Conservation (phyloP, 2,113 vertebrate genomes). For the Cyanocitta stelleri region DNA sequence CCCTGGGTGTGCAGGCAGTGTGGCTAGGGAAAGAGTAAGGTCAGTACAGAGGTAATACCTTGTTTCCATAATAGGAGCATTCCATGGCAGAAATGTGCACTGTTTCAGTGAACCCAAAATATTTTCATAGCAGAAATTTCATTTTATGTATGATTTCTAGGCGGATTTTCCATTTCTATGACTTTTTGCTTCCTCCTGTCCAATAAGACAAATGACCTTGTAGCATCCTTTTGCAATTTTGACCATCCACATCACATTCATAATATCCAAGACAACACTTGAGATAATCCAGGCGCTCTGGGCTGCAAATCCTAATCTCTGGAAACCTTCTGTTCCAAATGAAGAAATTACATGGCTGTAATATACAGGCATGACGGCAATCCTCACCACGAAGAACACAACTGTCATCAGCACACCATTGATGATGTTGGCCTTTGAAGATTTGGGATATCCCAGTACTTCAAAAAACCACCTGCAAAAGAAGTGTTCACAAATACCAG, state of each 20-base stretch:
- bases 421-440: conserved; percentile 86
- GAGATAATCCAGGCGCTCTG: conserved; percentile 87
- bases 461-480: conserved; percentile 98
- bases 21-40: conserved; percentile 18
- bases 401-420: conserved; percentile 93
- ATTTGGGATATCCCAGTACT: conserved; percentile 88
- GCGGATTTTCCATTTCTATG: conserved; percentile 89
- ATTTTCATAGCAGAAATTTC: conserved; percentile 18
- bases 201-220: conserved; percentile 82
- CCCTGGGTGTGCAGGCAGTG: conserved; percentile 51
- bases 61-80: conserved; percentile 42
- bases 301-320: conserved; percentile 76
- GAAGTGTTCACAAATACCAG: conserved; percentile 15
- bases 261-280: conserved; percentile 88
- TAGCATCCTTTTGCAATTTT: conserved; percentile 92
- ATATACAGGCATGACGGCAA: conserved; percentile 87
- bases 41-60: conserved; percentile 61
- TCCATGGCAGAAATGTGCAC: conserved; percentile 50
- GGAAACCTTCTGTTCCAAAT: conserved; percentile 88
- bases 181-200: conserved; percentile 60
- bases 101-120: conserved; percentile 32
- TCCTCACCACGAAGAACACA: conserved; percentile 91
- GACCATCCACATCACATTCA: conserved; percentile 98
- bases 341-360: conserved; percentile 81
- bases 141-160: conserved; percentile 58